Base-by-base conservation (phyloP, 2,113 vertebrate genomes). In the Oncorhynchus gorbuscha region DNA sequence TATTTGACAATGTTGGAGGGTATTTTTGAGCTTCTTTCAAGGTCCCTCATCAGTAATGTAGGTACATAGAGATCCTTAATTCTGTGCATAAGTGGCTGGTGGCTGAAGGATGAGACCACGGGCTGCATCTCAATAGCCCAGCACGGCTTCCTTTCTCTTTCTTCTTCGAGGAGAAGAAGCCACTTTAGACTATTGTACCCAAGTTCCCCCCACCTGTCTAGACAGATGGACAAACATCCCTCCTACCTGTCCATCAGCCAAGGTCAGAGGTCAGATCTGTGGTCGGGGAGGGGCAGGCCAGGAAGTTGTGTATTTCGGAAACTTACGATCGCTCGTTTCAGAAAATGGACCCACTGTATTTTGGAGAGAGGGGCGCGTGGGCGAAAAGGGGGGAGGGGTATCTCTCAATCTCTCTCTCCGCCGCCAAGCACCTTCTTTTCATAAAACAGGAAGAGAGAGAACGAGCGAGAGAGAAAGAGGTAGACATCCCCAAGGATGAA, bases 311-410 rank as follows among this genome's bases (percentile, higher is more conserved):
- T 90, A 92, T 89, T 88, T 92, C 89, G 89, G 91, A 93, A 92
- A 92, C 84, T 83, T 81, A 75, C 64, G 55, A 49, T n/a, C 5
- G 30, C 30, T 30, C 69, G 70, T 74, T 75, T 90, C 86, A 89
- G 89, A 92, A 91, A 87, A 86, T 55, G 84, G 85, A 78, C 79
- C 85, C 81, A 83, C 90, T 76, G 78, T 76, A 64, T 85, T 90
- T 91, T 86, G 85, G 90, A 88, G 84, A 83, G 84, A 83, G 87
- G 85, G 92, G 76, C 83, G 85, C 81, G 91, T 92, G 82, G 92
- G 92, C 87, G 91, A 87, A 32, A 5, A 24, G 77, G 81, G 84
- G 89, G 91, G 91, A 77, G 89, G 90, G 89, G 83, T 90, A 76
- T 85, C 75, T 75, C 69, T 80, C 8, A 22, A 45, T 75, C 64